Percentiles rank a stretch among this genome's conserved stretches.
phyloP scores from a whole-genome alignment of 2,888 invertebrate genomes.

The Nephrotoma guestfalica region DNA sequence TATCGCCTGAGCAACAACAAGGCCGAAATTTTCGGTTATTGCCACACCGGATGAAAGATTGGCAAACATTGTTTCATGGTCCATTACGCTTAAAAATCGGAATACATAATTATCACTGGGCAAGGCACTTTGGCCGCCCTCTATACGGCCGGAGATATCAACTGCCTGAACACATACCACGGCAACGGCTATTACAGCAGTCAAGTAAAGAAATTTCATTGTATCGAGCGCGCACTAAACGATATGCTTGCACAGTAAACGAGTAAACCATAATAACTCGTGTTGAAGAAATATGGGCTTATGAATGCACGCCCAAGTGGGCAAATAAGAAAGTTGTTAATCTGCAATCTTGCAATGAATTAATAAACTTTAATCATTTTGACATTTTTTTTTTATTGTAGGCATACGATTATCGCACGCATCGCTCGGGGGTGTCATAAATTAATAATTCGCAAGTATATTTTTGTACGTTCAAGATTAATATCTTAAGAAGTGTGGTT shows the following conservation, averaged over 20 bases:
- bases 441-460: neutral
- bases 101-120: neutral
- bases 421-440: neutral
- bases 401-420: neutral
- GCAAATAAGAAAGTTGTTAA: neutral
- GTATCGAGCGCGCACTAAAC: neutral
- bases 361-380: neutral
- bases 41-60: neutral
- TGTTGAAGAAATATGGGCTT: neutral
- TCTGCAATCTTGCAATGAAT: neutral
- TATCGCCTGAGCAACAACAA: neutral
- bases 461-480: neutral
- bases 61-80: neutral
- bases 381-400: neutral
- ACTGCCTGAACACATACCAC: neutral
- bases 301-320: neutral
- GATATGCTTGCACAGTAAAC: neutral
- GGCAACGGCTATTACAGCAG: neutral
- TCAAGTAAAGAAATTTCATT: neutral
- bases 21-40: neutral
- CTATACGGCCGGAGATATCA: neutral
- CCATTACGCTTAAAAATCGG: neutral
- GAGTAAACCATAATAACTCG: neutral
- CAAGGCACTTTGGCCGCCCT: neutral
- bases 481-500: neutral